Conservation (phyloP, 92 coral and sea anemone species). For the Metridium senile region DNA sequence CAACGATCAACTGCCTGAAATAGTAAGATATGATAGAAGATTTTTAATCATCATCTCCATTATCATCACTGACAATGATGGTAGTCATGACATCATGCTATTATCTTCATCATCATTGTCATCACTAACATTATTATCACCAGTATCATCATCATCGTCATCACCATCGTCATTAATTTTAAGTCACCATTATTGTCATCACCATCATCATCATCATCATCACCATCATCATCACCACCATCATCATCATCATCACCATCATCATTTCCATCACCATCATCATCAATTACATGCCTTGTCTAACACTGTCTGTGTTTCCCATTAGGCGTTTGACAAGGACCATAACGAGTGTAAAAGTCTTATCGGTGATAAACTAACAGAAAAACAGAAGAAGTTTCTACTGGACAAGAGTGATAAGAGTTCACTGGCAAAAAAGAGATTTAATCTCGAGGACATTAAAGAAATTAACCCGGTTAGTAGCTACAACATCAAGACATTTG, state of each 20-base stretch:
- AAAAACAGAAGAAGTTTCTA: constrained; percentile 68
- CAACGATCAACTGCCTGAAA: constrained; percentile 81
- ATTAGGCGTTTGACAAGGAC: constrained; percentile 96
- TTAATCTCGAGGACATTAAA: constrained; percentile 62
- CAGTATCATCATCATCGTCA: neutral
- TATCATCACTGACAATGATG: no score
- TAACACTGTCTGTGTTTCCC: neutral
- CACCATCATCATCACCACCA: neutral
- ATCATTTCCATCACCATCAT: neutral
- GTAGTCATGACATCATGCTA: no score
- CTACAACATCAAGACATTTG: no score
- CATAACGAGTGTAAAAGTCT: constrained; percentile 89
- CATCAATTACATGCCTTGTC: neutral
- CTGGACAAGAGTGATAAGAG: constrained; percentile 71
- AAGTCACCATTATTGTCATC: neutral
- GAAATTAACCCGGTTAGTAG: constrained; percentile 77
- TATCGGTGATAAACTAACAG: constrained; percentile 69
- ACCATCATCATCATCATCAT: neutral
- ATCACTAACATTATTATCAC: neutral
- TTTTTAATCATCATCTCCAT: neutral
- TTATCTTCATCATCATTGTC: constrained; percentile 7
- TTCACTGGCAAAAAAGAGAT: constrained; percentile 66
- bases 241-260: neutral
- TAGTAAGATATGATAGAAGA: constrained; percentile 47
- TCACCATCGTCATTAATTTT: neutral